phyloP scores from a whole-genome alignment of 2,113 vertebrate species.

The Rhinogobius similis region DNA sequence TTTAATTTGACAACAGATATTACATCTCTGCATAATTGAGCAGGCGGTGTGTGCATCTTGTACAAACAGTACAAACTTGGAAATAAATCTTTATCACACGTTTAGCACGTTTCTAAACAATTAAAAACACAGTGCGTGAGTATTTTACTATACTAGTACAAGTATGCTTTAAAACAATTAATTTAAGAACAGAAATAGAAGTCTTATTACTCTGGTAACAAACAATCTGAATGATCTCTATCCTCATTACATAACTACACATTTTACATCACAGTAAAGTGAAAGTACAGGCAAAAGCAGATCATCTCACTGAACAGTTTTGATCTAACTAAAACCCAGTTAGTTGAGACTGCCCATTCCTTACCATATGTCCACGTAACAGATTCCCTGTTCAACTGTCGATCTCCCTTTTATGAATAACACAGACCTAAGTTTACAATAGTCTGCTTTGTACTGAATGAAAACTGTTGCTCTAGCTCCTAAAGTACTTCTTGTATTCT shows the following conservation, averaged over 20 bases:
- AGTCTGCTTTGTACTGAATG: not conserved
- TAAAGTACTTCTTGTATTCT: not conserved
- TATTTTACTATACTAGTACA: not conserved
- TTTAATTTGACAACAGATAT: slow-evolving; percentile 54
- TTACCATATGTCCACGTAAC: not conserved
- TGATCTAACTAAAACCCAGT: slow-evolving; percentile 22
- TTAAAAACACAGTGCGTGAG: not conserved
- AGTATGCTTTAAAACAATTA: not conserved
- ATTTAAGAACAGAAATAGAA: not conserved
- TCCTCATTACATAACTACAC: slow-evolving; percentile 3
- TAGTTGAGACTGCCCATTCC: not conserved
- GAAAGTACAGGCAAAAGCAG: slow-evolving; percentile 31
- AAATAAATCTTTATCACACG: not conserved
- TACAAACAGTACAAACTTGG: not conserved
- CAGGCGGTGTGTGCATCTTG: not conserved
- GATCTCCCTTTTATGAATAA: not conserved
- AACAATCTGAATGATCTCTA: not conserved
- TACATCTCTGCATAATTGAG: slow-evolving; percentile 18
- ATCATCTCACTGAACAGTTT: slow-evolving; percentile 26
- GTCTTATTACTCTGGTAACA: not conserved
- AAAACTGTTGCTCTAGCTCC: not conserved
- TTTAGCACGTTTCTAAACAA: not conserved
- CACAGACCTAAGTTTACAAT: not conserved
- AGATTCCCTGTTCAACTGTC: not conserved
- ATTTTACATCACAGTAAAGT: slow-evolving; percentile 41